A percentile compares a stretch with the other conserved stretches of the same genome.
These are phyloP conservation scores for Rotaria magnacalcarata DNA, from an alignment of 2,888 invertebrate species.

Conservation along the genomic window DNA sequence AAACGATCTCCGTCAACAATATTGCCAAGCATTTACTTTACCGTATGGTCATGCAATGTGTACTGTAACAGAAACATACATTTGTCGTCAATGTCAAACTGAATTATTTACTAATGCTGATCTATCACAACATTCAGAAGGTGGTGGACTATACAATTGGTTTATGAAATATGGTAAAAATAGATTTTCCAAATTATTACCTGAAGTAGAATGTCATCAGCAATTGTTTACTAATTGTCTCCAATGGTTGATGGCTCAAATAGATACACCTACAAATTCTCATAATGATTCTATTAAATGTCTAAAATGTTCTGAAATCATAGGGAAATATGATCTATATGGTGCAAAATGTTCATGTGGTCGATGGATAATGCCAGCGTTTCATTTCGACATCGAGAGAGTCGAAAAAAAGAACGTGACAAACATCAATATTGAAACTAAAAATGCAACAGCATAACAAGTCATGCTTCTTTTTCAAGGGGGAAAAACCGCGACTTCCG, in stretches of 20 bases:
- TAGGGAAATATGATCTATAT: background rate
- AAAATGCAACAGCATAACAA: too few relatives aligned
- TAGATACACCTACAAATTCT: background rate
- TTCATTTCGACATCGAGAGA: background rate
- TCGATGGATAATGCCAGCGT: background rate
- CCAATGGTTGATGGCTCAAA: background rate
- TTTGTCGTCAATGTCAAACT: background rate
- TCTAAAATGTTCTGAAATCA: background rate
- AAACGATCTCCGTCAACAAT: background rate
- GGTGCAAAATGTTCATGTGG: slow-evolving; percentile 1
- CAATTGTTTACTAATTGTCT: background rate
- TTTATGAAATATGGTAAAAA: background rate
- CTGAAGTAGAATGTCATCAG: background rate
- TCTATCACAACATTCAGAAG: background rate
- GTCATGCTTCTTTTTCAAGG: too few relatives aligned
- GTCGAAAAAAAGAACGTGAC: background rate
- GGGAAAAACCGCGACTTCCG: too few relatives aligned
- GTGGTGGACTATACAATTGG: background rate
- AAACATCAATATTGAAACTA: background rate
- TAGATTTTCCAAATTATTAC: background rate
- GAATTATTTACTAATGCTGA: slow-evolving; percentile 22
- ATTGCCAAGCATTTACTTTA: background rate
- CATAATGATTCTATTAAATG: background rate
- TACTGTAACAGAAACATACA: background rate
- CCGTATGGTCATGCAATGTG: background rate